Evolutionary conservation across 2,888 invertebrate species (phyloP), one percentile per base, ranked within the genome.

Genomic region (Norana najaformis): DNA sequence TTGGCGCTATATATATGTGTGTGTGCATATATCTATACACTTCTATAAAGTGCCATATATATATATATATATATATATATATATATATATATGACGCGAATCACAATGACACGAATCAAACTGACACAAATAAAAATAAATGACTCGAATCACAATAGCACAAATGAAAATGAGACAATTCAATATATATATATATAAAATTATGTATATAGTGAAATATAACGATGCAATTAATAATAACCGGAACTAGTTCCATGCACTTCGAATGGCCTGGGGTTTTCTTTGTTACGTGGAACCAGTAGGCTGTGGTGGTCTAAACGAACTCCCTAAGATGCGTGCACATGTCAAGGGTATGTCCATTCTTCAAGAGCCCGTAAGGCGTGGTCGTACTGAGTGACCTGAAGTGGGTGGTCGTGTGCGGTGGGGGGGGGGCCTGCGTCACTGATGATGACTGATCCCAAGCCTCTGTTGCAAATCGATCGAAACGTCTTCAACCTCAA

Each of bases 311-410:
- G 69, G 30, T n/a, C n/a, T 16, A 69, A n/a, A 2, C n/a, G 6
- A 69, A 30, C 30, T 69, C 69, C n/a, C 69, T 69, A n/a, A 8
- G 69, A 69, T 69, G 69, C 69, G 69, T 69, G 69, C 69, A n/a
- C 23, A 47, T 47, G 14, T 6, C 69, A 11, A 30, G n/a, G n/a
- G 69, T 16, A 16, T 13, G n/a, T 69, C 69, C 69, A n/a, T 5
- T 69, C 30, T 69, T 30, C 30, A 8, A 69, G 30, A 41, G n/a
- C 69, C 69, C 69, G n/a, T n/a, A 69, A 69, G 69, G 69, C 69
- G 69, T 69, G 69, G 69, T 69, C 69, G 69, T n/a, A 69, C 69
- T n/a, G 30, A n/a, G 69, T 69, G n/a, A 69, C 69, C n/a, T n/a
- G 47, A 23, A 23, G 47, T 23, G 20, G 47, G 20, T 5, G 23